Base-by-base conservation (phyloP, 2,797 vertebrate genomes). In the Hypotaenidia philippensis region DNA sequence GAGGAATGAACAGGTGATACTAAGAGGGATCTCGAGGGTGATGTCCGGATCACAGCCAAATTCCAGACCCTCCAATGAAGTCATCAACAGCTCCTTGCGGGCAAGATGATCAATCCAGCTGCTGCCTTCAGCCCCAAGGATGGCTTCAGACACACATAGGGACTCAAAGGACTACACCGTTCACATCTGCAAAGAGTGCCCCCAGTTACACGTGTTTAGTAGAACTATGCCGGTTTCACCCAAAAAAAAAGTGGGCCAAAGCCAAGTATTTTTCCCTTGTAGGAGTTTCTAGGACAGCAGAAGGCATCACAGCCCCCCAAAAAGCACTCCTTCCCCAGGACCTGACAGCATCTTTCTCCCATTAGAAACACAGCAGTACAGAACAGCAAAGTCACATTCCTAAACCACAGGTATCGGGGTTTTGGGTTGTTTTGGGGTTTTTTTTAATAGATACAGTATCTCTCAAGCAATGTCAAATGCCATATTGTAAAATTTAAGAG, bases 71-170 rank as follows among this genome's bases (percentile, higher is more conserved):
- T 57, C 40, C 2, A 2, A 60, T 8, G 31, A 63, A 80, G 31
- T 23, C 69, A 56, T 2, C n/a, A 23, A 13, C 14, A 64, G 41
- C 11, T 91, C 29, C 65, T 56, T 72, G 47, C 8, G 56, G 36
- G 14, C 25, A 61, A 84, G 8, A 5, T 1, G 3, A 11, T 18
- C 19, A 71, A 12, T 5, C 3, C 1, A 2, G 53, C 5, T 44
- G 50, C 57, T 36, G 7, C 29, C 27, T 66, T 71, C 56, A 55
- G 53, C 57, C 45, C 68, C 36, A 56, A 27, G 57, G n/a, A 60
- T 11, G 60, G 47, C 84, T 83, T 34, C 70, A 79, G 57, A 20
- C n/a, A 32, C 20, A 61, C 25, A 19, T 8, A 53, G 27, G 25
- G 71, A 79, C 36, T 76, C 59, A 44, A 44, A 6, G 32, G 32